These are phyloP conservation scores for Synaphobranchus kaupii DNA, from an alignment of 2,797 vertebrate species.

Conservation along the genomic window DNA sequence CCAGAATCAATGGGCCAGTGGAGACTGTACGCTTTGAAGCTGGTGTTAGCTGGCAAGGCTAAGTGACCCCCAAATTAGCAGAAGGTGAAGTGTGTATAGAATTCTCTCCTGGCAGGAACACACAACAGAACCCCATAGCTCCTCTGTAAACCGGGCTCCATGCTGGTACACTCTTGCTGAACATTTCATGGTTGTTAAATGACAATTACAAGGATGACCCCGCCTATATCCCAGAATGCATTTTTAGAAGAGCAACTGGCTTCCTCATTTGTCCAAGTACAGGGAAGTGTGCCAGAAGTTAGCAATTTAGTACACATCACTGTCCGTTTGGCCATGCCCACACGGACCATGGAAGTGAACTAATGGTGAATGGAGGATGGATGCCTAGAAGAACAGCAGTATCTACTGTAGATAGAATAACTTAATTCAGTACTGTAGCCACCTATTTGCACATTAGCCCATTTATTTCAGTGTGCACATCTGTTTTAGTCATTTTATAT, in stretches of 20 bases:
- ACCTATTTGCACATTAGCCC: not conserved
- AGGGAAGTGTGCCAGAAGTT: not conserved
- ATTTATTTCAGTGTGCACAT: not conserved
- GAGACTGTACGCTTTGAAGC: not conserved
- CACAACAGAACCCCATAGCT: not conserved
- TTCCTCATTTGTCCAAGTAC: not conserved
- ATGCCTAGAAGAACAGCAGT: not conserved
- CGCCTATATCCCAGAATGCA: not conserved
- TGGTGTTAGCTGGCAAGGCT: not conserved
- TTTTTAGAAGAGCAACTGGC: not conserved
- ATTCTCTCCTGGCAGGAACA: not conserved
- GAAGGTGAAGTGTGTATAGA: constrained; percentile 2
- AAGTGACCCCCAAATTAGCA: constrained; percentile 1
- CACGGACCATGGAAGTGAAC: not conserved
- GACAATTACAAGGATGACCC: not conserved
- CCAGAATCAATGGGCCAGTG: not conserved
- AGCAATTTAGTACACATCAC: not conserved
- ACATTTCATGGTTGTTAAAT: not conserved
- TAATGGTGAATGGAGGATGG: not conserved
- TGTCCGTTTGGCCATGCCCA: not conserved
- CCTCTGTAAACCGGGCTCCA: not conserved
- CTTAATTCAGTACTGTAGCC: not conserved
- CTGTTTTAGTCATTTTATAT: not conserved
- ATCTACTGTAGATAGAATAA: not conserved
- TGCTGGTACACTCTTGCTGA: not conserved